Evolutionary conservation across 37 sponge, comb jelly and placozoan species (phyloP), one percentile per base, ranked within the genome.

Genomic region (Eunapius fragilis): DNA sequence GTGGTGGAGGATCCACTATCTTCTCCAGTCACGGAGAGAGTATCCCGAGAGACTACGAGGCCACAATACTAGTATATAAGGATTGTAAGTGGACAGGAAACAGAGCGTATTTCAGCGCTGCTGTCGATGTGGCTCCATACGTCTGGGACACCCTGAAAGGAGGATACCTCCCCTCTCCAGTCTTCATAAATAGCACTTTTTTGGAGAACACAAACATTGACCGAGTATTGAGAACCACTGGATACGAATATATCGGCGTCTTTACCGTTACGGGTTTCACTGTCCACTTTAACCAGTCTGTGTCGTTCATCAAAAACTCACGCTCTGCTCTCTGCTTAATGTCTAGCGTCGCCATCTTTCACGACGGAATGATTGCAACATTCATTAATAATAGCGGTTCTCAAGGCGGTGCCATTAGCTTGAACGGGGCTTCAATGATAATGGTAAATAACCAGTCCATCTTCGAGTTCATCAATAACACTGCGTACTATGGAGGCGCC

Each of bases 331-430:
- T 86, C 22, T 24, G 41, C 23, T 48, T 86, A 9, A 67, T 86
- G 24, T 72, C 78, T 49, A 74, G 78, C 9, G 27, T 86, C 2
- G 86, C 79, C 25, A 70, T 71, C 79, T 86, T 86, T 69, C 35
- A 49, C 2, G 47, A 70, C 25, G 22, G 58, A 58, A 35, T 45
- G 23, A 41, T 5, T 31, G 87, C 87, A 75, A 12, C 38, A 6
- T 87, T 87, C 49, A 6, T 75, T 2, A 28, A 37, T 13, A 87
- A 87, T 71, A 80, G 27, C 13, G 87, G 75, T 22, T 22, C 79
- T 7, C 81, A 67, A 25, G 87, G 87, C 25, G 87, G 87, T 38
- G 87, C 87, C 4, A 80, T 87, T 2, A 47, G 74, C n/a, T 6
- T 87, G 27, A 17, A 50, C 17, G 87, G 87, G 34, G n/a, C 33